phyloP scores from a whole-genome alignment of 92 coral and sea anemone genomes.

The Porites evermanni region DNA sequence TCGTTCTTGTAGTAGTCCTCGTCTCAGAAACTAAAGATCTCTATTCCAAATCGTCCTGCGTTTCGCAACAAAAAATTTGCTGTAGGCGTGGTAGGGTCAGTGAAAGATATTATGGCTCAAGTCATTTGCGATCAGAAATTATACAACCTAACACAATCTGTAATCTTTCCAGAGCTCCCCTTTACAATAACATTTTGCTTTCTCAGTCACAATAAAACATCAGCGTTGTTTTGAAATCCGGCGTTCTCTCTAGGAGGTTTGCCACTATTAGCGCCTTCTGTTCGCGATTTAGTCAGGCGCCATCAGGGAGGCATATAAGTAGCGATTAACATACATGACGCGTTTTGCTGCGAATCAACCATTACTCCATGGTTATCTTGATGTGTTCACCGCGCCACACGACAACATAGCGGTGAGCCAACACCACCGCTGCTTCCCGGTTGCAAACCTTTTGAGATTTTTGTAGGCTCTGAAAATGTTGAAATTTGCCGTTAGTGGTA shows the following conservation, averaged over 20 bases:
- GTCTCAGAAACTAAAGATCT: too few relatives aligned
- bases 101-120: too few relatives aligned
- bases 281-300: neutral
- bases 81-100: too few relatives aligned
- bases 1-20: too few relatives aligned
- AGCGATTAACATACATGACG: slow-evolving; percentile 10
- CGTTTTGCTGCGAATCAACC: neutral
- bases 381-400: neutral
- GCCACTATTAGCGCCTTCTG: neutral
- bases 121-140: too few relatives aligned
- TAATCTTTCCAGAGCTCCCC: too few relatives aligned
- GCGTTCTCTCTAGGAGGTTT: slow-evolving; percentile 2
- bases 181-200: too few relatives aligned
- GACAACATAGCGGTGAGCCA: neutral
- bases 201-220: neutral
- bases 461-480: slow-evolving; percentile 34
- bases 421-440: neutral
- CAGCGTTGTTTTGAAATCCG: neutral
- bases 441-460: neutral
- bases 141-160: too few relatives aligned
- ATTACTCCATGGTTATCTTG: neutral
- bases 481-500: slow-evolving; percentile 72
- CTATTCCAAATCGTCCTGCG: too few relatives aligned
- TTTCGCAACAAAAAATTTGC: too few relatives aligned
- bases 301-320: slow-evolving; percentile 8